Evolutionary conservation across 1,140 invertebrate species (phyloP).

Genomic region (Charaxes varanes): DNA sequence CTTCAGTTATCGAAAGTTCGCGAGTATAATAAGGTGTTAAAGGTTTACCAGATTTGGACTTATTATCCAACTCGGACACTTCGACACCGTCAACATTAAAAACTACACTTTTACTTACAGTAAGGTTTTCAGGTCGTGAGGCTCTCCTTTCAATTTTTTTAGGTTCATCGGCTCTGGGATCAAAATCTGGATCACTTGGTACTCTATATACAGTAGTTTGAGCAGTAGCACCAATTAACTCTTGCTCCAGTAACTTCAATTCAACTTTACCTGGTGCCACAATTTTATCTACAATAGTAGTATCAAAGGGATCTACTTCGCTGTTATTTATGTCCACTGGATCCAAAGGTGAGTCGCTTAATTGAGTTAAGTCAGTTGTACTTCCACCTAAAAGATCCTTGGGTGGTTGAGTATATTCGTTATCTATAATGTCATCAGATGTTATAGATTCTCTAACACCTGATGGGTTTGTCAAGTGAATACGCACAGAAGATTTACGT

Average conservation of each 20-base stretch:
- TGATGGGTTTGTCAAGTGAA: conserved; percentile 74
- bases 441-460: conserved; percentile 72
- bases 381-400: conserved; percentile 84
- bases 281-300: conserved; percentile 82
- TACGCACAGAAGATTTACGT: conserved; percentile 74
- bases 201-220: conserved; percentile 64
- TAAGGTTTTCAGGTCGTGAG: conserved; percentile 76
- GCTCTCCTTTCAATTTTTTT: conserved; percentile 60
- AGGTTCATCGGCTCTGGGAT: conserved; percentile 79
- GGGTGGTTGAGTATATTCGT: conserved; percentile 40
- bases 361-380: conserved; percentile 83
- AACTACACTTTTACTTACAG: conserved; percentile 79
- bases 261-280: conserved; percentile 84
- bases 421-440: conserved; percentile 59
- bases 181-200: conserved; percentile 82
- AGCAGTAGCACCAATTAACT: conserved; percentile 76
- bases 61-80: conserved; percentile 39
- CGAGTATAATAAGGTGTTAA: conserved; percentile 86
- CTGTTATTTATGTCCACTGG: conserved; percentile 76
- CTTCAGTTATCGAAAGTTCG: conserved; percentile 74
- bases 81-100: conserved; percentile 76
- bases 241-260: conserved; percentile 85
- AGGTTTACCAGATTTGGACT: conserved; percentile 76
- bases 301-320: conserved; percentile 90
- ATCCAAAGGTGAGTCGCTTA: conserved; percentile 80